Base-by-base conservation (phyloP, 2,113 vertebrate species). In the Hippocampus comes region DNA sequence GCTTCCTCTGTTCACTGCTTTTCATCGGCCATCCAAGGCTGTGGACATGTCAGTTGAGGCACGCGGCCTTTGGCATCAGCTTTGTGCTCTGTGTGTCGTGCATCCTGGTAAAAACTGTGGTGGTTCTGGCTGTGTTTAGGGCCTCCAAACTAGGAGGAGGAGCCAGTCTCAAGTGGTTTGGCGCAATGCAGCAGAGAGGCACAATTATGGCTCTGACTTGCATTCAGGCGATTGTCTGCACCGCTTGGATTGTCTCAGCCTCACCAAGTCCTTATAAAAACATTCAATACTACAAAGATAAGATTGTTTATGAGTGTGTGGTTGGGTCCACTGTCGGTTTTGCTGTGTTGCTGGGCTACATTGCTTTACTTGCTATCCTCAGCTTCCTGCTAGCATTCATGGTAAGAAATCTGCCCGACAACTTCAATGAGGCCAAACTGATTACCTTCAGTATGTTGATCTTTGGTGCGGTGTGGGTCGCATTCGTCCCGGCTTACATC, bases 401-500 rank as follows among this genome's bases (percentile, higher is more conserved):
- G 2, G 89, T 86, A 1, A 78, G 88, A n/a, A 92, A 91, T 55
- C 89, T 91, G 43, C 91, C 90, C 18, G 88, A 91, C 30, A 86
- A 80, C 65, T 90, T 91, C 41, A 91, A 91, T 66, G 90, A 91
- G 60, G 89, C 90, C 17, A 91, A 91, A 43, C 70, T 89, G 34
- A 90, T 91, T 38, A 91, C 87, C 2, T 91, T 91, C 70, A 93
- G 91, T 72, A 91, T 93, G 92, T 56, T 93, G 48, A 90, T 92
- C 21, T 93, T 93, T 61, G 91, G 90, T 67, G 89, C 90, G 25
- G 89, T 92, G 60, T 92, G 91, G 91, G 80, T 91, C 10, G 70
- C 88, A 0, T 92, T 92, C 57, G 75, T 91, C 1, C 92, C 82
- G 5, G 91, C 84, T 6, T 92, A 92, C 43, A n/a, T 92, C 48